Percentiles rank a stretch among this genome's conserved stretches.
Conservation (phyloP, 2,888 invertebrate species). For the Endomychus coccineus region DNA sequence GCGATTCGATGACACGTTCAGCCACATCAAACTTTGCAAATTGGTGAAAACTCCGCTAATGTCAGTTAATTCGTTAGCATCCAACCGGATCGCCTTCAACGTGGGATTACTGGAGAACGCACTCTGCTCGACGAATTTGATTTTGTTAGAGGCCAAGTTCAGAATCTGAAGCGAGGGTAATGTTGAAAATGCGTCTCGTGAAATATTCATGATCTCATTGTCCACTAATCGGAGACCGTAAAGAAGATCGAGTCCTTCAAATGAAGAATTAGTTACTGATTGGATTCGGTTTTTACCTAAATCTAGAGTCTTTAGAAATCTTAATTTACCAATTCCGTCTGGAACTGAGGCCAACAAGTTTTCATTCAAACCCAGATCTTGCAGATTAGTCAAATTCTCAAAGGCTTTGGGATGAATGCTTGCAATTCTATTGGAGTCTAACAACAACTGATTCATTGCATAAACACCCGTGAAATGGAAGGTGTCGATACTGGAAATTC, state of each 20-base stretch:
- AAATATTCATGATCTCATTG: slow-evolving; percentile 70
- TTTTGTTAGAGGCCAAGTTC: slow-evolving; percentile 73
- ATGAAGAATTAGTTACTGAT: slow-evolving; percentile 61
- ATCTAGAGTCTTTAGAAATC: slow-evolving; percentile 68
- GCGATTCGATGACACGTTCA: slow-evolving; percentile 75
- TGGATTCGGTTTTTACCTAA: slow-evolving; percentile 75
- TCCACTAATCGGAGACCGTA: slow-evolving; percentile 71
- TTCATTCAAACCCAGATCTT: slow-evolving; percentile 68
- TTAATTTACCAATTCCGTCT: slow-evolving; percentile 60
- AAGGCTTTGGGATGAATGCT: slow-evolving; percentile 64
- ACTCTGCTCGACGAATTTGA: slow-evolving; percentile 68
- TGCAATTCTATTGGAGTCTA: slow-evolving; percentile 67
- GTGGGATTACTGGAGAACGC: slow-evolving; percentile 69
- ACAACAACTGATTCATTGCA: slow-evolving; percentile 63
- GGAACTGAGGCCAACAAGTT: slow-evolving; percentile 66
- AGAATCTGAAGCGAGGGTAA: slow-evolving; percentile 67
- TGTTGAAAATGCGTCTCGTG: slow-evolving; percentile 64
- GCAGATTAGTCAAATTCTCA: slow-evolving; percentile 68
- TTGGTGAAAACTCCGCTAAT: slow-evolving; percentile 71
- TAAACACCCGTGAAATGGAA: slow-evolving; percentile 66
- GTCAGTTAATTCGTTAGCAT: slow-evolving; percentile 70
- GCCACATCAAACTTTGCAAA: slow-evolving; percentile 66
- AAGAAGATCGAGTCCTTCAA: slow-evolving; percentile 66
- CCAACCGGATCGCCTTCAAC: slow-evolving; percentile 67
- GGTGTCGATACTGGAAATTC: slow-evolving; percentile 59